Conservation (phyloP, 2,797 vertebrate genomes). For the Streptopelia turtur region DNA sequence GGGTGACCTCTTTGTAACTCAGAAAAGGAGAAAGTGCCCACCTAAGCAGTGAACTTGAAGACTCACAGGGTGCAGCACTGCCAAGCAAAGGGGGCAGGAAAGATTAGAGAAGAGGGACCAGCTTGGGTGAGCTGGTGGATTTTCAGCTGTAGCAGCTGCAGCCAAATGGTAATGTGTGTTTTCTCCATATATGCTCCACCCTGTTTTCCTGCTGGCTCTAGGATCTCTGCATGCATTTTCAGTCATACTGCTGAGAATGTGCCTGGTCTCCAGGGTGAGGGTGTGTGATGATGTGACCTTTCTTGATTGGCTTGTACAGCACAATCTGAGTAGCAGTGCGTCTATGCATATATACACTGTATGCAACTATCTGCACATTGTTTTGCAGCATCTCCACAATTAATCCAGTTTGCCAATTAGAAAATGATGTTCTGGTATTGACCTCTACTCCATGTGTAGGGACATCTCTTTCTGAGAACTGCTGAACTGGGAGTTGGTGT, state of each 20-base stretch:
- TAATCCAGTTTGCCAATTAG: not conserved
- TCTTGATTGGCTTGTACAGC: not conserved
- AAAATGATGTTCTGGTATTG: not conserved
- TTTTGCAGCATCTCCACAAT: not conserved
- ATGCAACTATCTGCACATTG: not conserved
- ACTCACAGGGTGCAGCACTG: not conserved
- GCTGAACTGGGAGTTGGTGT: not conserved
- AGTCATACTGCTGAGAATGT: not conserved
- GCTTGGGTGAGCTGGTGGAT: not conserved
- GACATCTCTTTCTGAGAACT: not conserved
- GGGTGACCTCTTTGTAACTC: not conserved
- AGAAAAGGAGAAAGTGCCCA: not conserved
- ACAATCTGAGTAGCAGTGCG: rapidly evolving
- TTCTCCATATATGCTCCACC: not conserved
- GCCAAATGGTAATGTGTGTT: rapidly evolving
- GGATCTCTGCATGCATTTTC: not conserved
- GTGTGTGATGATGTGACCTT: not conserved
- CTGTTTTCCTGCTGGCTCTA: not conserved
- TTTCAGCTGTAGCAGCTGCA: not conserved
- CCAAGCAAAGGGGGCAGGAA: not conserved
- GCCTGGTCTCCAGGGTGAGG: not conserved
- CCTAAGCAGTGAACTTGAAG: not conserved
- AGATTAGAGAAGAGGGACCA: not conserved
- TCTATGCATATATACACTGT: not conserved
- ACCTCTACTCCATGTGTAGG: not conserved